Conservation (phyloP, 2,797 vertebrate species). For the Eulemur mongoz region DNA sequence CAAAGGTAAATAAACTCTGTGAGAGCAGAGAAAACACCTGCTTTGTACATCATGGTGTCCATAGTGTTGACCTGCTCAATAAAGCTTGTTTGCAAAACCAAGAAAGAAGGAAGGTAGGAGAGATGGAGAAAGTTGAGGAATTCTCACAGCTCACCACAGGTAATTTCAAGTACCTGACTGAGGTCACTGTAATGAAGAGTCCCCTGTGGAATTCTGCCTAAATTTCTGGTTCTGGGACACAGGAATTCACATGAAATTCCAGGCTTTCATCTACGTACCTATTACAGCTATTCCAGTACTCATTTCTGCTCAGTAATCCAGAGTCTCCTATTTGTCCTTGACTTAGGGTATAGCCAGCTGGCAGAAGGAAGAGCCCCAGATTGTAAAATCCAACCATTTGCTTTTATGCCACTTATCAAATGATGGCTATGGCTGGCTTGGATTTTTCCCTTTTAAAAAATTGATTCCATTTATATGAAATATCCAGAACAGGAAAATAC, state of each 20-base stretch:
- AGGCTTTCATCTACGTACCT: neutral
- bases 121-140: neutral
- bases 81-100: neutral
- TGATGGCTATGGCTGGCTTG: neutral
- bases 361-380: neutral
- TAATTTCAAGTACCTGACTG: neutral
- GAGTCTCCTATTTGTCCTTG: neutral
- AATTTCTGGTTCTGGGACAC: neutral
- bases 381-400: neutral
- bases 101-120: neutral
- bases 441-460: neutral
- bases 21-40: neutral
- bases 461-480: neutral
- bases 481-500: neutral
- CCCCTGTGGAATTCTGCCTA: neutral
- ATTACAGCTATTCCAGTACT: neutral
- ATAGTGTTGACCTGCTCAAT: neutral
- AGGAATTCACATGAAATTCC: neutral
- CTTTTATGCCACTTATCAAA: neutral
- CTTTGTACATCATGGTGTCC: neutral
- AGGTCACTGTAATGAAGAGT: neutral
- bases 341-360: neutral
- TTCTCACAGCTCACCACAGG: neutral
- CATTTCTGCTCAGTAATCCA: constrained; percentile 1
- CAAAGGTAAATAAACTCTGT: neutral